phyloP scores from a whole-genome alignment of 2,797 vertebrate species.

The Eulemur rubriventer region DNA sequence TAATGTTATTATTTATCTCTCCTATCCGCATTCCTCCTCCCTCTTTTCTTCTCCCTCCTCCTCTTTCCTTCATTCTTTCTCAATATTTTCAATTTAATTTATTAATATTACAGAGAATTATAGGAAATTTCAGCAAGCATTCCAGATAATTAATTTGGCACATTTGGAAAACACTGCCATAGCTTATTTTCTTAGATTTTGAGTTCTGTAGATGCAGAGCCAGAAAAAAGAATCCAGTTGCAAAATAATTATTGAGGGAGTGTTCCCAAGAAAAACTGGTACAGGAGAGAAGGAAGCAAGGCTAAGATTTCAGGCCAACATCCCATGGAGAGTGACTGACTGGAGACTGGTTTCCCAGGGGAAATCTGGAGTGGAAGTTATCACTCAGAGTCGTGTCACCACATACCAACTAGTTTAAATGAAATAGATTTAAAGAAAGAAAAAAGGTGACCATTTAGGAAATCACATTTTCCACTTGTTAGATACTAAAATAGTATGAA shows the following conservation, averaged over 20 bases:
- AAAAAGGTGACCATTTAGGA: background rate
- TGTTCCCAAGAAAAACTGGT: background rate
- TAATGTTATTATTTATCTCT: background rate
- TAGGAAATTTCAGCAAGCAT: background rate
- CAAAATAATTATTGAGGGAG: background rate
- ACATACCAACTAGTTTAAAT: background rate
- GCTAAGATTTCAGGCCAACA: background rate
- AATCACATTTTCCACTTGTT: background rate
- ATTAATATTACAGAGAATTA: background rate
- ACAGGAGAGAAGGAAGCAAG: background rate
- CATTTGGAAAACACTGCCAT: background rate
- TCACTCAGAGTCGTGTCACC: background rate
- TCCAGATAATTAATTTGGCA: background rate
- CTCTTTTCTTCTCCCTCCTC: background rate
- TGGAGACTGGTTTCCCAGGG: background rate
- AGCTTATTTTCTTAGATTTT: background rate
- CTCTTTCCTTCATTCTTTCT: background rate
- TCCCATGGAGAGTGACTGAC: background rate
- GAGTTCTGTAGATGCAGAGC: background rate
- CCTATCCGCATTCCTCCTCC: background rate
- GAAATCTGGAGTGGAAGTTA: background rate
- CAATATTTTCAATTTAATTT: background rate
- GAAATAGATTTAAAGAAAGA: background rate
- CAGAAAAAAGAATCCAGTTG: background rate
- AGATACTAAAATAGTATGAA: background rate